These are phyloP conservation scores for Formica exsecta DNA, from an alignment of 1,140 invertebrate species.

Conservation along the genomic window DNA sequence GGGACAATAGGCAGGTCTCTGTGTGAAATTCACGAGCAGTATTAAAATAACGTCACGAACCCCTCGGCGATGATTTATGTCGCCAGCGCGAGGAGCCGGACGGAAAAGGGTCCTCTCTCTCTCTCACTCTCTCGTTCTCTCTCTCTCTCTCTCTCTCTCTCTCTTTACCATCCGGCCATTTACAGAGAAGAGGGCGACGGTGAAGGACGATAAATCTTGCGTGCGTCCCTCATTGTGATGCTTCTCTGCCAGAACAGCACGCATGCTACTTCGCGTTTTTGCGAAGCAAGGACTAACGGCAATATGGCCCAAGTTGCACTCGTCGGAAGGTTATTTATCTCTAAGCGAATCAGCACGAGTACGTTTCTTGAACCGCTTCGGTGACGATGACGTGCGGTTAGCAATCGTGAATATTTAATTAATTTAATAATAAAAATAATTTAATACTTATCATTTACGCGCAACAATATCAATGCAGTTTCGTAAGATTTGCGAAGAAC, in stretches of 20 bases:
- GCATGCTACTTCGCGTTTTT: constrained; percentile 54
- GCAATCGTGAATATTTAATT: background rate
- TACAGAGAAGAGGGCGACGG: constrained; percentile 24
- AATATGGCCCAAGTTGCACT: constrained; percentile 46
- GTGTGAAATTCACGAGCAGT: constrained; percentile 57
- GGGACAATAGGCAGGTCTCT: constrained; percentile 45
- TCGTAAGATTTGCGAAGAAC: background rate
- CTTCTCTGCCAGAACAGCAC: constrained; percentile 39
- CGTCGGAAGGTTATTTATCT: constrained; percentile 52
- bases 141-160: background rate
- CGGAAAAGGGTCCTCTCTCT: constrained; percentile 19
- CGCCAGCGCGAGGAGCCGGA: constrained; percentile 29
- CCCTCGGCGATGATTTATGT: constrained; percentile 57
- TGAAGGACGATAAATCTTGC: constrained; percentile 68
- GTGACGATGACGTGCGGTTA: constrained; percentile 3
- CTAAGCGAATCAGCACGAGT: constrained; percentile 19
- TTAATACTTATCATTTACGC: background rate
- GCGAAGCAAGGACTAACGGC: constrained; percentile 40
- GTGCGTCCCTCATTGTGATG: constrained; percentile 39
- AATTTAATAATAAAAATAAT: too few species aligned
- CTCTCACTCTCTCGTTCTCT: background rate
- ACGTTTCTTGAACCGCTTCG: background rate
- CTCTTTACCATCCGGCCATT: constrained; percentile 47
- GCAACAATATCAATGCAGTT: background rate
- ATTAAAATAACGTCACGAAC: constrained; percentile 66